phyloP scores from a whole-genome alignment of 2,888 invertebrate genomes.

The Laothoe populi region DNA sequence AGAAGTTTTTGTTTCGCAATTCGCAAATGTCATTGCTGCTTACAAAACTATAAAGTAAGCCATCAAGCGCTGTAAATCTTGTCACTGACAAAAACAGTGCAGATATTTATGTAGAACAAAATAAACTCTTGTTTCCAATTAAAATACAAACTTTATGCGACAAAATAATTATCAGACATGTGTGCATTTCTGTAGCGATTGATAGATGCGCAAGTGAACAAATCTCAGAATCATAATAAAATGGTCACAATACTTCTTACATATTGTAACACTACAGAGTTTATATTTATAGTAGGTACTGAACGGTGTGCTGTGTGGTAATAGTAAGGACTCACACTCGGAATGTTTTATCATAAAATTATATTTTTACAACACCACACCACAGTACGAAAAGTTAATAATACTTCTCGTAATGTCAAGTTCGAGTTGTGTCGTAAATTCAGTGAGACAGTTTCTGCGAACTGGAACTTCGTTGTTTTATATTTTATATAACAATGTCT shows the following conservation, averaged over 20 bases:
- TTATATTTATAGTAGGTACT: slow-evolving; percentile 8
- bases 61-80: neutral
- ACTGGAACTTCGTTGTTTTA: too few species aligned
- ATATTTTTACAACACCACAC: slow-evolving; percentile 10
- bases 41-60: slow-evolving; percentile 14
- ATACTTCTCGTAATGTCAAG: slow-evolving; percentile 6
- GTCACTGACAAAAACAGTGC: neutral
- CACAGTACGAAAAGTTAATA: neutral
- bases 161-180: slow-evolving; percentile 22
- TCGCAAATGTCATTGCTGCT: slow-evolving; percentile 1
- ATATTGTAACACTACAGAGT: slow-evolving; percentile 8
- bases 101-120: slow-evolving; percentile 18
- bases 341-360: slow-evolving; percentile 5
- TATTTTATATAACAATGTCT: slow-evolving; percentile 48
- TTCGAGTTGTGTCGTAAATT: slow-evolving; percentile 46
- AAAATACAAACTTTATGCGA: slow-evolving; percentile 17
- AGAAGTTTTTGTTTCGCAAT: too few species aligned
- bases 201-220: slow-evolving; percentile 24
- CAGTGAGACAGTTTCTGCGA: slow-evolving; percentile 45
- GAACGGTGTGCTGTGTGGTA: neutral
- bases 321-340: neutral
- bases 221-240: slow-evolving; percentile 22
- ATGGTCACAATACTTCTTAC: neutral
- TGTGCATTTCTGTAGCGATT: slow-evolving; percentile 16
- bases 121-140: slow-evolving; percentile 7